Conservation (phyloP, 2,113 vertebrate species). For the Apodemus sylvaticus region DNA sequence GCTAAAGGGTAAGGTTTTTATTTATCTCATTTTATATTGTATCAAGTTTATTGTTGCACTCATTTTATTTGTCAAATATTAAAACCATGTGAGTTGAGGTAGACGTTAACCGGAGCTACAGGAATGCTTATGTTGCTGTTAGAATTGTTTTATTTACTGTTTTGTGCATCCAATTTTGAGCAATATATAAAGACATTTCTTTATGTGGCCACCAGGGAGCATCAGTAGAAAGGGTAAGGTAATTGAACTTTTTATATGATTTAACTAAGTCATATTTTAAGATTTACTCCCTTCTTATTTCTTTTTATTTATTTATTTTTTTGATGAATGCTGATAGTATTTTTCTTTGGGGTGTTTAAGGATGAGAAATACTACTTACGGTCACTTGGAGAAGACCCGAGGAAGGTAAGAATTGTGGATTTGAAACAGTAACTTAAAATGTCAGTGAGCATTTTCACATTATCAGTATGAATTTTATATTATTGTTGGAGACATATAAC, state of each 20-base stretch:
- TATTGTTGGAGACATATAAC: not conserved
- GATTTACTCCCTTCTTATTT: slow-evolving; percentile 24
- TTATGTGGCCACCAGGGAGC: slow-evolving; percentile 78
- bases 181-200: slow-evolving; percentile 43
- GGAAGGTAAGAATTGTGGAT: slow-evolving; percentile 89
- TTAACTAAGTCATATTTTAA: slow-evolving; percentile 60
- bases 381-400: slow-evolving; percentile 94
- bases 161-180: not conserved
- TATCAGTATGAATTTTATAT: not conserved
- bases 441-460: not conserved
- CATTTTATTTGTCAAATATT: slow-evolving; percentile 32
- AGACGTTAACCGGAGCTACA: not conserved
- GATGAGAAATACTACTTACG: slow-evolving; percentile 97
- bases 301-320: slow-evolving; percentile 62
- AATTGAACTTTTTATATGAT: slow-evolving; percentile 48
- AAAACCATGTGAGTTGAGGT: slow-evolving; percentile 28
- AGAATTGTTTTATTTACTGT: slow-evolving; percentile 38
- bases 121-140: not conserved
- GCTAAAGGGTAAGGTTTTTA: not conserved
- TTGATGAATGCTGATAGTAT: not conserved
- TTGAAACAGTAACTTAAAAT: slow-evolving; percentile 4
- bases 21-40: not conserved
- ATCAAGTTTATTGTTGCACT: not conserved
- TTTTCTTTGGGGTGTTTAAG: slow-evolving; percentile 83
- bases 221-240: slow-evolving; percentile 68